phyloP scores from a whole-genome alignment of 2,113 vertebrate species.

The Petrocephalus zakoni region DNA sequence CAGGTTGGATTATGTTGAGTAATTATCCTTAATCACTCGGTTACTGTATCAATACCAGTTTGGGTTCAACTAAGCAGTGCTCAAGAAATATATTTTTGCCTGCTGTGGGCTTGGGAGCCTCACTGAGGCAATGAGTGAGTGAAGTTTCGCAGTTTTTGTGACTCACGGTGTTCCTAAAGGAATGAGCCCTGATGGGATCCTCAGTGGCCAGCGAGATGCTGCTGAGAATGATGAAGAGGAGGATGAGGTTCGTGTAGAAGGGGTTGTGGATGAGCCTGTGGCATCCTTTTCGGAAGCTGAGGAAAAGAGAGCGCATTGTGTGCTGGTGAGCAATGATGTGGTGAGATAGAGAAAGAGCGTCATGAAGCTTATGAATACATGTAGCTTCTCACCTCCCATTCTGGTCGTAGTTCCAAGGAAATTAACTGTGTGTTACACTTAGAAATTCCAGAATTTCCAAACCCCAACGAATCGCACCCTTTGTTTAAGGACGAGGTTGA shows the following conservation, averaged over 20 bases:
- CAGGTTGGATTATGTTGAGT: neutral
- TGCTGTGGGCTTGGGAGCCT: neutral
- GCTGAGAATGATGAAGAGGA: slow-evolving; percentile 94
- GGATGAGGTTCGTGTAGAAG: slow-evolving; percentile 90
- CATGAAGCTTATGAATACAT: neutral
- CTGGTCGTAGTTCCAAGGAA: neutral
- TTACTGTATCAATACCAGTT: neutral
- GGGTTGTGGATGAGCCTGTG: slow-evolving; percentile 86
- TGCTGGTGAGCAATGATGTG: neutral
- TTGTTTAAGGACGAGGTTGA: neutral
- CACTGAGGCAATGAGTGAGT: neutral
- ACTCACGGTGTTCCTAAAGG: slow-evolving; percentile 83
- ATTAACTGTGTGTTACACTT: neutral
- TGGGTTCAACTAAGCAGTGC: neutral
- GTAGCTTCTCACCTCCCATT: neutral
- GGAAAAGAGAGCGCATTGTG: neutral
- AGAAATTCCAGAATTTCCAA: neutral
- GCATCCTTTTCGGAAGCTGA: slow-evolving; percentile 75
- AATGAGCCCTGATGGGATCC: slow-evolving; percentile 85
- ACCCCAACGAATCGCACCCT: neutral
- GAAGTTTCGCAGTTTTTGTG: neutral
- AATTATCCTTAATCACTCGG: neutral
- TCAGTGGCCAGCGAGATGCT: slow-evolving; percentile 88
- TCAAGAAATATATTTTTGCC: neutral
- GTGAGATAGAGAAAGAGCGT: neutral